These are phyloP conservation scores for Nasua narica DNA, from an alignment of 2,797 vertebrate genomes.

Conservation along the genomic window DNA sequence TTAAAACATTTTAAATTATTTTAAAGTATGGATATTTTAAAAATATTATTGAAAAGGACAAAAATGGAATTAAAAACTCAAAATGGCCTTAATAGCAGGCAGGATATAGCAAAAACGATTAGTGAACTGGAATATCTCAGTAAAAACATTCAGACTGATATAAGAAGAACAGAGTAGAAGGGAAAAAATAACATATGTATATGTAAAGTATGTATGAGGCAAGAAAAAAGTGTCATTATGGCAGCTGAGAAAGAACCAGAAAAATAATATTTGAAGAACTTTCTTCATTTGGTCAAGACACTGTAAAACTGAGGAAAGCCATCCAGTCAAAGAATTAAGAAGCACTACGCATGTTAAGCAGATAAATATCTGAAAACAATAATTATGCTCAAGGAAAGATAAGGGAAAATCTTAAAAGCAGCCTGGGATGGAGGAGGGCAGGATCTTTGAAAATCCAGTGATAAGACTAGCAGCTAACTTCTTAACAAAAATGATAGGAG, in stretches of 20 bases:
- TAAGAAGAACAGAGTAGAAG: not conserved
- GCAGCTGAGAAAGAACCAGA: not conserved
- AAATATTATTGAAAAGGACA: not conserved
- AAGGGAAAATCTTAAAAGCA: not conserved
- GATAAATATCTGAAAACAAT: not conserved
- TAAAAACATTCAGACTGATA: not conserved
- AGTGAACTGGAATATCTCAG: not conserved
- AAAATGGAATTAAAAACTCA: not conserved
- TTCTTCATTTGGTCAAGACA: not conserved
- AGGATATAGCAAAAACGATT: not conserved
- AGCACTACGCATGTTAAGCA: not conserved
- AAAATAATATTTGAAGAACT: not conserved
- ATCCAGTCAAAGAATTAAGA: not conserved
- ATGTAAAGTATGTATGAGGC: not conserved
- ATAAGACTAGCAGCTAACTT: not conserved
- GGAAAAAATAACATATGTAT: not conserved
- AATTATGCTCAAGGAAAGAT: not conserved
- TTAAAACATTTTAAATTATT: not conserved
- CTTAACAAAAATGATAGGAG: not conserved
- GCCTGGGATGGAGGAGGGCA: not conserved
- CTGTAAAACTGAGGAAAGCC: not conserved
- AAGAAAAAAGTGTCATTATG: not conserved
- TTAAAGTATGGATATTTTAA: not conserved
- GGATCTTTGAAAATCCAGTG: not conserved
- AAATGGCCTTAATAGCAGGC: not conserved